phyloP scores from a whole-genome alignment of 1,140 invertebrate species.

The Glomeris maerens region DNA sequence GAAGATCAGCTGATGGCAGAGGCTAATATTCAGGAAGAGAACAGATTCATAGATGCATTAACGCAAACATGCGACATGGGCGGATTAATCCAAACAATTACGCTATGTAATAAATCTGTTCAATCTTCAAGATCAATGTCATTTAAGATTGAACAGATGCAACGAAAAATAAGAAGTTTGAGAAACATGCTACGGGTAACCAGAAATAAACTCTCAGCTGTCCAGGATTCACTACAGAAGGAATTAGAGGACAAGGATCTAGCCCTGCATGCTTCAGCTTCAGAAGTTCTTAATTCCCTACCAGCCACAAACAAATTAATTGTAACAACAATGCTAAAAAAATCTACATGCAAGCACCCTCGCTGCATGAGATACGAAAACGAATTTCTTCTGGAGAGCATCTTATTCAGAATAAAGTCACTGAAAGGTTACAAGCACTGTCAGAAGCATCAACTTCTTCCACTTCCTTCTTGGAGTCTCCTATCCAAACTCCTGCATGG shows the following conservation, averaged over 20 bases:
- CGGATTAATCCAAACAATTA: too few species aligned
- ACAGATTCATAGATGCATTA: too few species aligned
- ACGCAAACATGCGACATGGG: too few species aligned
- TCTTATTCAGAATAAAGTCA: background rate
- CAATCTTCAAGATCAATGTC: background rate
- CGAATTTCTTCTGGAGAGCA: background rate
- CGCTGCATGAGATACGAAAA: background rate
- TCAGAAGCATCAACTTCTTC: background rate
- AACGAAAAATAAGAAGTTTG: background rate
- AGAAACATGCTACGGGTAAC: background rate
- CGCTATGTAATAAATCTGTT: too few species aligned
- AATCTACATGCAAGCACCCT: background rate
- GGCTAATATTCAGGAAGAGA: background rate
- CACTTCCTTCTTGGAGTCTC: background rate
- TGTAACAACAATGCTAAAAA: background rate
- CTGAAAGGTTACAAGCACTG: background rate
- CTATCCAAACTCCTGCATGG: background rate
- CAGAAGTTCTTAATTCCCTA: background rate
- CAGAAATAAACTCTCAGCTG: background rate
- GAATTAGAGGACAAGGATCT: too few species aligned
- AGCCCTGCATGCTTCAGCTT: too few species aligned
- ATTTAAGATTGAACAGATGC: background rate
- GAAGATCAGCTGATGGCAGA: background rate
- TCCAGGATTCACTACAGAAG: too few species aligned
- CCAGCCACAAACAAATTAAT: background rate